Percentiles rank a stretch among this genome's conserved stretches.
These are phyloP conservation scores for Liposcelis brunnea DNA, from an alignment of 2,888 invertebrate species.

Conservation along the genomic window DNA sequence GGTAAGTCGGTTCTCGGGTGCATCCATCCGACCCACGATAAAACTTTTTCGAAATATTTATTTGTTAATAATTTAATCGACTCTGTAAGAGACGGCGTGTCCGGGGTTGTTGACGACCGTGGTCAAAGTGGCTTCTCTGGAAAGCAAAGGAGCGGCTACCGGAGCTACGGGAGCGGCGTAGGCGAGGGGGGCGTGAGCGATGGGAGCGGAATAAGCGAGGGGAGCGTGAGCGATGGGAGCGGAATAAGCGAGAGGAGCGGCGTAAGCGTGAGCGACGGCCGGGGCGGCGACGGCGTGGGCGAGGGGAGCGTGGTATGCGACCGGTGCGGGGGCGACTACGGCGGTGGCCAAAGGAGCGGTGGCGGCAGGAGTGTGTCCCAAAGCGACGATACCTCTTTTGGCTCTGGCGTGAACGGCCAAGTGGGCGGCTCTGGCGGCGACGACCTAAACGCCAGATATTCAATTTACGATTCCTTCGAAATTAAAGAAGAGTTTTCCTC, in stretches of 20 bases:
- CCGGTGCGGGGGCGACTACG: conserved; percentile 15
- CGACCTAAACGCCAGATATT: conserved; percentile 21
- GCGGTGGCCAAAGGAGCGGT: conserved; percentile 17
- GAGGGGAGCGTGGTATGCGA: conserved; percentile 16
- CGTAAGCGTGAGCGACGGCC: conserved; percentile 16
- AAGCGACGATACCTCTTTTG: conserved; percentile 19
- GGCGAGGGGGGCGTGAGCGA: conserved; percentile 12
- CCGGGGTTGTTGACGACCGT: conserved; percentile 27
- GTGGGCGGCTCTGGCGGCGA: conserved; percentile 29
- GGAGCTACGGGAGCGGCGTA: conserved; percentile 12
- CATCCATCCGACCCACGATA: no score
- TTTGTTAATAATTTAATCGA: conserved; percentile 21
- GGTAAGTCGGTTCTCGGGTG: no score
- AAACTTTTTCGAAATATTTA: no score
- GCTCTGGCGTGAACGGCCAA: conserved; percentile 24
- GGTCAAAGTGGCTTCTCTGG: conserved; percentile 23
- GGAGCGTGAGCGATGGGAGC: conserved; percentile 14
- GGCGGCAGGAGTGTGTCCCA: conserved; percentile 14
- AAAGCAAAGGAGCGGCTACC: conserved; percentile 13
- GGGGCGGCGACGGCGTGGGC: conserved; percentile 17
- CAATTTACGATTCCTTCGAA: background rate
- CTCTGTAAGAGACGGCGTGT: conserved; percentile 27
- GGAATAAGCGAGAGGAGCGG: conserved; percentile 13
- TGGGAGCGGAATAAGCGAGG: conserved; percentile 11
- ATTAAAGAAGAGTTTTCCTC: background rate